These are phyloP conservation scores for Alviniconcha strummeri DNA, from an alignment of 2,888 invertebrate genomes.

Conservation along the genomic window DNA sequence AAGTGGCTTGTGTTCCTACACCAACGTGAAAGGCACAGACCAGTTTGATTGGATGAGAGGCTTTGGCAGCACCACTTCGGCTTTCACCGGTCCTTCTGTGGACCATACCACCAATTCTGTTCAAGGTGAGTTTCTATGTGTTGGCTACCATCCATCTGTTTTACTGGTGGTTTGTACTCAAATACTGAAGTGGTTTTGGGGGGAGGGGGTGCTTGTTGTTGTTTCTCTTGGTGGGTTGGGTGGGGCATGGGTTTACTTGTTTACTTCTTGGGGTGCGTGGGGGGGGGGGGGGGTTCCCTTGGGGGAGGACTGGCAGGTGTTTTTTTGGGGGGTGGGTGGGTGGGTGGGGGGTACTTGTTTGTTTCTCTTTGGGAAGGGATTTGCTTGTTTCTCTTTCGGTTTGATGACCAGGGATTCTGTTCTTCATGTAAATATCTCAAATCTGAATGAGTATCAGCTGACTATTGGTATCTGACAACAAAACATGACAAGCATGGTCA, in stretches of 20 bases:
- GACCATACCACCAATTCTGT: slow-evolving; percentile 60
- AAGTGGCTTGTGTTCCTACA: slow-evolving; percentile 63
- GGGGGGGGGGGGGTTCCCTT: neutral
- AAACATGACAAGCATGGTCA: neutral
- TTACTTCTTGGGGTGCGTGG: neutral
- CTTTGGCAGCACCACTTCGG: slow-evolving; percentile 50
- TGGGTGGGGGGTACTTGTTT: neutral
- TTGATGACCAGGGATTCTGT: too few relatives aligned
- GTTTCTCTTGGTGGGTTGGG: too few relatives aligned
- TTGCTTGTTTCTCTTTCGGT: too few relatives aligned
- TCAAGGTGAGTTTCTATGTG: slow-evolving; percentile 50
- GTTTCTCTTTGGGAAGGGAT: too few relatives aligned
- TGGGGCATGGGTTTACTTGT: neutral
- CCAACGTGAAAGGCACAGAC: slow-evolving; percentile 65
- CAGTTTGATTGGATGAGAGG: slow-evolving; percentile 68
- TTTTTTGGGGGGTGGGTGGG: neutral
- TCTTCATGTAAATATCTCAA: too few relatives aligned
- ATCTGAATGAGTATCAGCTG: too few relatives aligned
- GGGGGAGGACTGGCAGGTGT: neutral
- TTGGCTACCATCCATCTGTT: slow-evolving; percentile 43
- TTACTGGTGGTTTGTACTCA: neutral
- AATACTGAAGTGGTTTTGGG: neutral
- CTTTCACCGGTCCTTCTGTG: slow-evolving; percentile 53
- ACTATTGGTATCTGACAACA: too few relatives aligned
- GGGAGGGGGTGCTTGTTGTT: neutral